Percentiles rank a stretch among this genome's conserved stretches.
phyloP scores from a whole-genome alignment of 2,888 invertebrate genomes.

The Galeruca laticollis region DNA sequence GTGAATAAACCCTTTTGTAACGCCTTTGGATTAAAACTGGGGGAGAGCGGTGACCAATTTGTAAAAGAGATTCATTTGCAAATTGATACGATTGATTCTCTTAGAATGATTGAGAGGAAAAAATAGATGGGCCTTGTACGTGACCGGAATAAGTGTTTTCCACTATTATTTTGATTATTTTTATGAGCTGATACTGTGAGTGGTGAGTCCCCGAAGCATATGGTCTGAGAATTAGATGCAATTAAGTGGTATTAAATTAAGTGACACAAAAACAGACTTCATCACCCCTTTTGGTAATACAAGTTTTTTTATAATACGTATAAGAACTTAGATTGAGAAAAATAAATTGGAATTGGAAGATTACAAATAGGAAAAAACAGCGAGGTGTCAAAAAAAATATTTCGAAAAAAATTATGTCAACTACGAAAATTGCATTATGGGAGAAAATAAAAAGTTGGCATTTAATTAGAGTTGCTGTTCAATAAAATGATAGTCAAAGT shows the following conservation, averaged over 20 bases:
- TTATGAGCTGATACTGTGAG: conserved; percentile 28
- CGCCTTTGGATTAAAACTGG: conserved; percentile 16
- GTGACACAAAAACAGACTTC: conserved; percentile 2
- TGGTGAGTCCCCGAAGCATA: conserved; percentile 21
- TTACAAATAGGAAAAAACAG: no score
- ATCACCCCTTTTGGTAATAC: neutral
- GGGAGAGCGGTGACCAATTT: conserved; percentile 44
- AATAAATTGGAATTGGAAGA: no score
- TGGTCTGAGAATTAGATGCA: conserved; percentile 16
- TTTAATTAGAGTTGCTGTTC: neutral
- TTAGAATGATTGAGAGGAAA: conserved; percentile 49
- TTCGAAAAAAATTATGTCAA: no score
- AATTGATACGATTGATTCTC: conserved; percentile 60
- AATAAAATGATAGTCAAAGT: neutral
- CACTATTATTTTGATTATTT: conserved; percentile 38
- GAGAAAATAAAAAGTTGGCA: no score
- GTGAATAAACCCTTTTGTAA: neutral
- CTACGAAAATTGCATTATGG: no score
- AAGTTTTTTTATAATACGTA: neutral
- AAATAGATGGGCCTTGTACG: conserved; percentile 50
- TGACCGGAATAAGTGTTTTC: conserved; percentile 52
- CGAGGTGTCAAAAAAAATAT: no score
- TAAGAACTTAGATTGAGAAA: neutral
- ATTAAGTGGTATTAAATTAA: conserved; percentile 11
- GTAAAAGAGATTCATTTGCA: conserved; percentile 59